These are phyloP conservation scores for Sibirionetta formosa DNA, from an alignment of 2,797 vertebrate species.

Conservation along the genomic window DNA sequence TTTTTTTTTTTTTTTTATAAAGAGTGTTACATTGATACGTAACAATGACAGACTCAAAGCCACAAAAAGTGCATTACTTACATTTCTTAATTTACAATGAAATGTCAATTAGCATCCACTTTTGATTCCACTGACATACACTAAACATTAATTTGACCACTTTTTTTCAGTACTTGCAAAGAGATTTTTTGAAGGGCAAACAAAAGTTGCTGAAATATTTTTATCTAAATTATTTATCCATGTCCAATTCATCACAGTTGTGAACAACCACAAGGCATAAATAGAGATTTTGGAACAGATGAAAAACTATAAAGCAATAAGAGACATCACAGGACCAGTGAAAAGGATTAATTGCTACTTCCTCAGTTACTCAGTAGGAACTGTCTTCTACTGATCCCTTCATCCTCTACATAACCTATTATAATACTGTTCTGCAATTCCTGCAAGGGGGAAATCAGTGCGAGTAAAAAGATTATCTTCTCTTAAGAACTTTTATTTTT, in stretches of 20 bases:
- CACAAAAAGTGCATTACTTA: neutral
- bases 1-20: neutral
- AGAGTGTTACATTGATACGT: neutral
- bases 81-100: neutral
- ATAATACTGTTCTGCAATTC: neutral
- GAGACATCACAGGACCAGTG: neutral
- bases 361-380: neutral
- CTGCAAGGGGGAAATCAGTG: neutral
- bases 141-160: neutral
- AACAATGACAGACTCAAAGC: neutral
- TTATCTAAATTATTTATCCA: neutral
- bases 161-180: neutral
- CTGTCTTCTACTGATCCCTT: neutral
- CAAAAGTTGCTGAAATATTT: neutral
- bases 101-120: neutral
- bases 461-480: neutral
- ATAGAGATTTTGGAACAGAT: neutral
- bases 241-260: neutral
- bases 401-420: neutral
- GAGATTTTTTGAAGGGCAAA: neutral
- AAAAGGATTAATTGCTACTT: neutral
- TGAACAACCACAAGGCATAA: neutral
- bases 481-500: neutral
- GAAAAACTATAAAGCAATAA: neutral
- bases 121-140: neutral